Evolutionary conservation across 1,140 invertebrate genomes (phyloP).

Genomic region (Zaprionus tsacasi): DNA sequence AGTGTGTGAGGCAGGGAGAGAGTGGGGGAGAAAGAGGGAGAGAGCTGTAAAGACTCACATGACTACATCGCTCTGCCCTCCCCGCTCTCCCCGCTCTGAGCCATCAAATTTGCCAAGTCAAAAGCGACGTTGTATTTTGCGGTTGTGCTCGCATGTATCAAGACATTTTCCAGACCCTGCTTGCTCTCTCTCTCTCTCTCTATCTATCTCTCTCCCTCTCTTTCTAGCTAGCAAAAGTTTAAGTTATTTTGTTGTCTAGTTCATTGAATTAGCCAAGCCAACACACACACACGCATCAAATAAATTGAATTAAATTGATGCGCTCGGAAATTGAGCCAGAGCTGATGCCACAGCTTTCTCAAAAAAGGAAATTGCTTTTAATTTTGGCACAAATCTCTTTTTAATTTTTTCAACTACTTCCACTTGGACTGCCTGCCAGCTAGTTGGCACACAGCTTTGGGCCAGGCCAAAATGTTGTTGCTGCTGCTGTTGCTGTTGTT

Average conservation of each 20-base stretch:
- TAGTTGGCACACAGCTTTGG: slow-evolving; percentile 22
- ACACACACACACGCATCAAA: slow-evolving; percentile 29
- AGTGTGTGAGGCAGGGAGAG: not conserved
- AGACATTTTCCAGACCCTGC: slow-evolving; percentile 47
- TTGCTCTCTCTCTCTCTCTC: not conserved
- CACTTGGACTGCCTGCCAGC: not conserved
- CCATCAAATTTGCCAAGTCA: slow-evolving; percentile 57
- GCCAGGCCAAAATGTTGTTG: slow-evolving; percentile 31
- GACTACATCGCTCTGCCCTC: slow-evolving; percentile 8
- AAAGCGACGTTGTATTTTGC: slow-evolving; percentile 3
- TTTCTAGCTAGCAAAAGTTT: slow-evolving; percentile 45
- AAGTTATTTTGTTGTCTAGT: slow-evolving; percentile 76
- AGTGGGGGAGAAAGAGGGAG: not conserved
- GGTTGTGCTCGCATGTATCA: slow-evolving; percentile 24
- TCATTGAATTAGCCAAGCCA: slow-evolving; percentile 68
- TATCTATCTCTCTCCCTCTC: not conserved
- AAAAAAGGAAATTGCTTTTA: slow-evolving; percentile 72
- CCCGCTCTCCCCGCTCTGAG: slow-evolving; percentile 15
- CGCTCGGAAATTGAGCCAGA: slow-evolving; percentile 45
- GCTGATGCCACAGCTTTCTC: slow-evolving; percentile 31
- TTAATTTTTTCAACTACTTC: slow-evolving; percentile 56
- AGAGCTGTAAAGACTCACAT: slow-evolving; percentile 20
- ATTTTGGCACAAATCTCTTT: slow-evolving; percentile 76
- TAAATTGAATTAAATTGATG: slow-evolving; percentile 80
- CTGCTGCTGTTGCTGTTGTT: slow-evolving; percentile 26